These are phyloP conservation scores for Dysmachus trigonus DNA, from an alignment of 2,888 invertebrate genomes.

Conservation along the genomic window DNA sequence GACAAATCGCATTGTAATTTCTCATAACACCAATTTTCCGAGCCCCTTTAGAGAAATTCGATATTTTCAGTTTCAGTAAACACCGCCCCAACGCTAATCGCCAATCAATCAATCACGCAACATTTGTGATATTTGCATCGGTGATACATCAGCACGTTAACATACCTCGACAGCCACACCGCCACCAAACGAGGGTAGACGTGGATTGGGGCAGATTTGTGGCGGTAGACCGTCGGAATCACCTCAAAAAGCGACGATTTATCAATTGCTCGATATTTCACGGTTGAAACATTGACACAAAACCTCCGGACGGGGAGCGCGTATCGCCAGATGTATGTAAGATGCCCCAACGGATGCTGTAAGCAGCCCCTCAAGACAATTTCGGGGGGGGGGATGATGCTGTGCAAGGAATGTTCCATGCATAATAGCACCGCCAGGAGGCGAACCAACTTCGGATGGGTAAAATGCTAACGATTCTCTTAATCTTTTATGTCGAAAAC, in stretches of 20 bases:
- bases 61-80: background rate
- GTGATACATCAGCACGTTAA: slow-evolving; percentile 39
- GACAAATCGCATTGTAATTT: background rate
- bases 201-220: background rate
- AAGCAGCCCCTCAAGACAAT: background rate
- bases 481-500: slow-evolving; percentile 36
- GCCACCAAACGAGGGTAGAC: background rate
- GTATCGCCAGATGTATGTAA: background rate
- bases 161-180: background rate
- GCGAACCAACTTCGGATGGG: background rate
- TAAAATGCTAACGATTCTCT: slow-evolving; percentile 19
- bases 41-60: background rate
- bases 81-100: slow-evolving; percentile 23
- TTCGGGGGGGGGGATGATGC: background rate
- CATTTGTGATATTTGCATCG: slow-evolving; percentile 42
- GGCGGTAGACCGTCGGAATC: background rate
- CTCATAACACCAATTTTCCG: background rate
- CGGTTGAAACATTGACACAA: slow-evolving; percentile 33
- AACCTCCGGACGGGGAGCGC: background rate
- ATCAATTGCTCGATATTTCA: slow-evolving; percentile 37
- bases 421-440: background rate
- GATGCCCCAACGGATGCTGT: background rate
- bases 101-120: slow-evolving; percentile 45
- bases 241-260: slow-evolving; percentile 22
- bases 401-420: background rate